Percentiles rank a stretch among this genome's conserved stretches.
phyloP scores from a whole-genome alignment of 1,140 invertebrate species.

The Daktulosphaira vitifoliae region DNA sequence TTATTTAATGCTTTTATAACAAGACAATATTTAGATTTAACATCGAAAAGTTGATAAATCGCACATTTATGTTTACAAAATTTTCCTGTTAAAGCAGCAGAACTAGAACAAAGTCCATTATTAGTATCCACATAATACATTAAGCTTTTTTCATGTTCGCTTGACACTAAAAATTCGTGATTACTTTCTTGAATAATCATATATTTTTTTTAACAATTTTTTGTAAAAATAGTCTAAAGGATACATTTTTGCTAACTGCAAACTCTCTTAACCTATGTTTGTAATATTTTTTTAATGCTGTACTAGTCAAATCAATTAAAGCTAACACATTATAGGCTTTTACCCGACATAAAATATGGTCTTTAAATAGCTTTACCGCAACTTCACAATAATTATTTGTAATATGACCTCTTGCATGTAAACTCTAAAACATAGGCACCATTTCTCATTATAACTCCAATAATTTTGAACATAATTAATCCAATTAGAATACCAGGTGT shows the following conservation, averaged over 20 bases:
- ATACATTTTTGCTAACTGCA: neutral
- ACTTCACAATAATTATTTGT: conserved; percentile 1
- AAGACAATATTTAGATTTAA: neutral
- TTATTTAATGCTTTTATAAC: neutral
- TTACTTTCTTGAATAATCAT: neutral
- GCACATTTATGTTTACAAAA: neutral
- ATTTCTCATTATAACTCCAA: neutral
- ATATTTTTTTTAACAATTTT: neutral
- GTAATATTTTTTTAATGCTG: conserved; percentile 5
- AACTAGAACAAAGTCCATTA: neutral
- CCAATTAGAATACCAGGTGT: neutral
- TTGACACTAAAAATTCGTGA: neutral
- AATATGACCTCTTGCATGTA: neutral
- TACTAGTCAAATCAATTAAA: neutral
- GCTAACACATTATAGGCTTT: neutral
- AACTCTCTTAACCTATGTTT: neutral
- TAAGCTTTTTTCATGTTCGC: neutral
- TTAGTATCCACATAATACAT: neutral
- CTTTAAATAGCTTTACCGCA: neutral
- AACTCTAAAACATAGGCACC: neutral
- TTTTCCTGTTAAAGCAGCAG: neutral
- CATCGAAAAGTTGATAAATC: conserved; percentile 4
- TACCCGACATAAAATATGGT: neutral
- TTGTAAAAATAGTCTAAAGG: neutral
- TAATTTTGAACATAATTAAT: neutral